phyloP scores from a whole-genome alignment of 2,888 invertebrate genomes.

The Drosophila borealis region DNA sequence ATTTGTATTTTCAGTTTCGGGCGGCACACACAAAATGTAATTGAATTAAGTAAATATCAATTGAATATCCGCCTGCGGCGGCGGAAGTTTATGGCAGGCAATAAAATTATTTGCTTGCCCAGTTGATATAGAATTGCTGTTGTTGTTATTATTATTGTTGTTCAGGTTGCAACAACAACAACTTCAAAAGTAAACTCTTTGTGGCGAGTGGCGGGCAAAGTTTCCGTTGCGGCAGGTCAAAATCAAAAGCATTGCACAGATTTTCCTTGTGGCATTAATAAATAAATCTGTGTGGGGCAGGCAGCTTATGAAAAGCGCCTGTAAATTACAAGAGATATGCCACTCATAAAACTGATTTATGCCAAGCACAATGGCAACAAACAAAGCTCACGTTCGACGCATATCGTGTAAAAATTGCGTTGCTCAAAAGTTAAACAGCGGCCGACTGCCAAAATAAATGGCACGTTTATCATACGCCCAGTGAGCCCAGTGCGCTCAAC shows the following conservation, averaged over 20 bases:
- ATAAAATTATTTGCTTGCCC: constrained; percentile 62
- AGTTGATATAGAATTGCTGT: constrained; percentile 28
- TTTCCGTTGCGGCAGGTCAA: constrained; percentile 74
- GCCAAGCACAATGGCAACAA: constrained; percentile 36
- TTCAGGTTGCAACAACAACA: constrained; percentile 14
- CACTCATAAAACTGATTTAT: constrained; percentile 62
- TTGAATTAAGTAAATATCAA: constrained; percentile 78
- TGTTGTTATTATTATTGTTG: constrained; percentile 14
- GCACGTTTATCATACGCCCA: constrained; percentile 79
- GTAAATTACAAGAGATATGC: constrained; percentile 64
- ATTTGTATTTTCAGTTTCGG: constrained; percentile 60
- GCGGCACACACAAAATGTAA: constrained; percentile 63
- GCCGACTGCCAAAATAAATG: constrained; percentile 71
- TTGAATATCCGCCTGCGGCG: constrained; percentile 71
- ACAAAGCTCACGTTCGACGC: constrained; percentile 47
- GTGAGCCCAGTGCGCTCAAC: constrained; percentile 71
- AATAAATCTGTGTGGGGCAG: constrained; percentile 28
- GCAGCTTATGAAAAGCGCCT: constrained; percentile 42
- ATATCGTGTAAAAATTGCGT: constrained; percentile 52
- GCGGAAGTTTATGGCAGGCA: constrained; percentile 71
- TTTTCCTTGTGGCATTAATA: constrained; percentile 12
- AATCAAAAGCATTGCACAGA: constrained; percentile 33
- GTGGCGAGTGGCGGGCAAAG: constrained; percentile 20
- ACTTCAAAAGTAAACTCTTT: constrained; percentile 29
- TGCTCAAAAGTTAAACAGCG: constrained; percentile 55